Base-by-base conservation (phyloP, 2,113 vertebrate species). In the Lepus americanus region DNA sequence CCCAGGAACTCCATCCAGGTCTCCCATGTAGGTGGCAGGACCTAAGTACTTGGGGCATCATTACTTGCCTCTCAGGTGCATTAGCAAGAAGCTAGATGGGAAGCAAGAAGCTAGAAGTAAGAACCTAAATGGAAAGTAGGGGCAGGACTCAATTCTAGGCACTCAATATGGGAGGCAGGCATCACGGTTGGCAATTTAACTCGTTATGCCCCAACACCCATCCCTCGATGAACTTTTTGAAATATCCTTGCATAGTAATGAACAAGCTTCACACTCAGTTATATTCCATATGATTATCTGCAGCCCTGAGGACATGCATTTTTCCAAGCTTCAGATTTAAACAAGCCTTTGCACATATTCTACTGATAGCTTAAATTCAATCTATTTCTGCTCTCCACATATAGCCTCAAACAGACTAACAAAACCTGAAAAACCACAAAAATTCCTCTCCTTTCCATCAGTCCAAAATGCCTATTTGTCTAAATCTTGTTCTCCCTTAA, bases 371-470 rank as follows among this genome's bases (percentile, higher is more conserved):
- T 87, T 88, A 94, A 94, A 88, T 31, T 82, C 77, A 85, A 79
- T 16, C 61, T 66, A 61, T 66, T 93, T 93, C 49, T 63, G 6
- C 36, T 20, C 7, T 27, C 25, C 81, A 64, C 10, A 66, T 22
- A 81, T 3, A 88, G n/a, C 29, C 14, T 20, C 78, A 96, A 78
- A 73, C 66, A 92, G 89, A 22, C 22, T 83, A 87, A 78, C 17
- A 89, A 82, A 89, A 27, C 16, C 76, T 63, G 13, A n/a, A 61
- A 94, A 80, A 67, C 31, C 44, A 66, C 31, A 82, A 55, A 73
- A 76, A 64, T 17, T 55, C 39, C 69, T 81, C 33, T 63, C 31
- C 1, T 92, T 49, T 74, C 72, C 33, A 59, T 66, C 33, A 70
- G 49, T 59, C 51, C 55, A 44, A 31, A 77, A 95, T 6, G 20